phyloP scores from a whole-genome alignment of 2,888 invertebrate species.

The Notocelia uddmanniana region DNA sequence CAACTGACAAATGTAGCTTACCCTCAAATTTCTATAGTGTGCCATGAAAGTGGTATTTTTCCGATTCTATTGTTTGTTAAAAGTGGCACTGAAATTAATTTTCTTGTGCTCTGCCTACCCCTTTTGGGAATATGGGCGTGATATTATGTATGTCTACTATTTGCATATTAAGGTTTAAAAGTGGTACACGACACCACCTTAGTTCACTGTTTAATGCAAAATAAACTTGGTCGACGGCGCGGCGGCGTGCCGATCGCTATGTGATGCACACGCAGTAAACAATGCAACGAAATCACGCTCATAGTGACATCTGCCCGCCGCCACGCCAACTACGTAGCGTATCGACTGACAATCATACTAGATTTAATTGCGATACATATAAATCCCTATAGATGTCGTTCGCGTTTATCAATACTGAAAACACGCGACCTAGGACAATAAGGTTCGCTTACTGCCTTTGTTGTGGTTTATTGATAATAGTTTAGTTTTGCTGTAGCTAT shows the following conservation, averaged over 20 bases:
- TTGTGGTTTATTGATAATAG: slow-evolving; percentile 28
- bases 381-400: slow-evolving; percentile 41
- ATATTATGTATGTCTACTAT: too few relatives aligned
- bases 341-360: slow-evolving; percentile 25
- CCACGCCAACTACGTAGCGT: slow-evolving; percentile 29
- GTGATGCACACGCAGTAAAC: slow-evolving; percentile 3
- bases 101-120: too few relatives aligned
- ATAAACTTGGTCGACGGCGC: neutral
- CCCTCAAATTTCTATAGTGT: too few relatives aligned
- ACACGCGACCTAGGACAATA: slow-evolving; percentile 39
- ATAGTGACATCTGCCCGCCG: slow-evolving; percentile 37
- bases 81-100: too few relatives aligned
- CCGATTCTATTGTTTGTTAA: too few relatives aligned
- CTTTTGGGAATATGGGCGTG: too few relatives aligned
- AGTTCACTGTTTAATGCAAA: neutral
- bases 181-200: too few relatives aligned
- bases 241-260: neutral
- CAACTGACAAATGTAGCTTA: too few relatives aligned
- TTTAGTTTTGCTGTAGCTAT: slow-evolving; percentile 7
- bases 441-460: slow-evolving; percentile 26
- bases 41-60: too few relatives aligned
- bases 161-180: too few relatives aligned
- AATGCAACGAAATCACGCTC: slow-evolving; percentile 15
- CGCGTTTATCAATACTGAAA: slow-evolving; percentile 6
- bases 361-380: slow-evolving; percentile 41